Base-by-base conservation (phyloP, 2,888 invertebrate species). In the Platypus cylindrus region DNA sequence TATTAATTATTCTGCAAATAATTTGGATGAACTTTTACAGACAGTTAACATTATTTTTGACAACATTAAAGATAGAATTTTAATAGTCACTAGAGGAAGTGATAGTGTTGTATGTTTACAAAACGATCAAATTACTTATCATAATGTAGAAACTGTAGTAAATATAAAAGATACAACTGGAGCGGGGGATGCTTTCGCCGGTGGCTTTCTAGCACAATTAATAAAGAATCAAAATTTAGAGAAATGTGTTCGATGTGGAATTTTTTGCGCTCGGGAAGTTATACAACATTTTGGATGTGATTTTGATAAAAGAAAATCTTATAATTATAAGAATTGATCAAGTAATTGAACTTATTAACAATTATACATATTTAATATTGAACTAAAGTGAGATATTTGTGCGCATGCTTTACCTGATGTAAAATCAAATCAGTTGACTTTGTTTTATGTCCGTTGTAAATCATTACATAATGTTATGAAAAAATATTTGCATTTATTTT, bases 121-220 rank as follows among this genome's bases (percentile, higher is more conserved):
- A 9, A 8, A 37, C n/a, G 22, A 23, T 5, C 23, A 25, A 18
- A 14, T 48, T n/a, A 22, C 25, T 4, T 41, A 49, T 31, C 46
- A 45, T 33, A 26, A 38, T 1, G 45, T 48, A 4, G 33, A 43
- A 7, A 32, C 35, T 14, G 32, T 33, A 1, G 27, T 40, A 32
- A 30, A 38, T 30, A 38, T 48, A 17, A 37, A 46, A 4, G 48
- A 54, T 37, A 51, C 51, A 1, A 49, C 41, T 25, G 52, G 51
- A 12, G 54, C 54, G n/a, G 54, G 54, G 4, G 54, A 54, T 36
- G 49, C 48, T 3, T 54, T 54, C 36, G 48, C 48, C 20, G 54
- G 50, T 8, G 37, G 37, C n/a, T 37, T 37, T 17, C 20, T 37
- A n/a, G 33, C 37, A 9, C 27, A 33, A 30, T 20, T 15, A 12